Evolutionary conservation across 2,113 vertebrate genomes (phyloP).

Genomic region (Laticauda laticaudata): DNA sequence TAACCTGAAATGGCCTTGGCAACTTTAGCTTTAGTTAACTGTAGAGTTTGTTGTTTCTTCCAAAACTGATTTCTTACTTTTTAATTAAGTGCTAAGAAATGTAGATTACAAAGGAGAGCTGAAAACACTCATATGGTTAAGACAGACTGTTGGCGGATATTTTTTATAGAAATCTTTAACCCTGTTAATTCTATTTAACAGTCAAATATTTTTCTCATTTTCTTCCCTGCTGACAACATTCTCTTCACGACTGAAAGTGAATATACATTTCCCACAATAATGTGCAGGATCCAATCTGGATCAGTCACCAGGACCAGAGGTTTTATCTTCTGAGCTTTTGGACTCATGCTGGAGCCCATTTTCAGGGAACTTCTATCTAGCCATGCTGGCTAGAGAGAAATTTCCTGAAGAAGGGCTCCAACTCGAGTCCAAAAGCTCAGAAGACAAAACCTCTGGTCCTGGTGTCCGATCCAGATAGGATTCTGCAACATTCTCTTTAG

Average conservation of each 20-base stretch:
- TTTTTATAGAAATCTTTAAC: not conserved
- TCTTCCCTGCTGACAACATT: not conserved
- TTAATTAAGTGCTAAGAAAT: not conserved
- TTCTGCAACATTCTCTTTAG: not conserved
- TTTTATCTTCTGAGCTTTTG: too few relatives aligned
- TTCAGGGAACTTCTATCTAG: too few relatives aligned
- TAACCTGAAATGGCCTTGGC: not conserved
- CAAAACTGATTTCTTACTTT: not conserved
- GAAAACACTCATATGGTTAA: not conserved
- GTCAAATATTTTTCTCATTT: not conserved
- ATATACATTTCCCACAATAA: too few relatives aligned
- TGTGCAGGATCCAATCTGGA: too few relatives aligned
- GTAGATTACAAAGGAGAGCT: not conserved
- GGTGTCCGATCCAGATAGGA: too few relatives aligned
- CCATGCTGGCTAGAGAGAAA: too few relatives aligned
- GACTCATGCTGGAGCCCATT: too few relatives aligned
- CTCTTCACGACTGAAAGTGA: not conserved
- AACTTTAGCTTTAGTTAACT: not conserved
- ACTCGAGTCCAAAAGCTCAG: too few relatives aligned
- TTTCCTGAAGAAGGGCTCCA: too few relatives aligned
- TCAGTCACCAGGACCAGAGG: too few relatives aligned
- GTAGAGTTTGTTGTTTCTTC: not conserved
- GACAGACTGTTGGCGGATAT: not conserved
- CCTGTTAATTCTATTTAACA: not conserved
- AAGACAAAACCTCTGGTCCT: too few relatives aligned